Base-by-base conservation (phyloP, 2,888 invertebrate species). In the Stenodera caucasica region DNA sequence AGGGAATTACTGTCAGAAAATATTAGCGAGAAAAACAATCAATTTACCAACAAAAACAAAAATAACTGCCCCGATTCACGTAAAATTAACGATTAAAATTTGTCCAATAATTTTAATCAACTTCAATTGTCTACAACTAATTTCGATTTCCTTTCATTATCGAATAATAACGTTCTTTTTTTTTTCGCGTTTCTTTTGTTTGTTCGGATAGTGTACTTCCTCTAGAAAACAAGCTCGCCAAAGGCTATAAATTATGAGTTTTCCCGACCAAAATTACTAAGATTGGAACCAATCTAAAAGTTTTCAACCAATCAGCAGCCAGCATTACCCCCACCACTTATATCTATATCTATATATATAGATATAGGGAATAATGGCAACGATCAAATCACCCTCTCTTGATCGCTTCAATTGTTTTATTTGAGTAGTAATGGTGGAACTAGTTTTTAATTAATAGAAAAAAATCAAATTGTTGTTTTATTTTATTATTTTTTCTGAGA, bases 251-350 rank as follows among this genome's bases (percentile, higher is more conserved):
- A 77, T 78, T 78, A 77, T 75, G 75, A 76, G 72, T 77, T 78
- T 45, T 73, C 75, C 72, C 75, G 77, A 78, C 78, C 78, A 76
- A 78, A 78, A 78, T 78, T 77, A 77, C 77, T 70, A 75, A 78
- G 78, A 78, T 77, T 75, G 76, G 77, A 75, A 76, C 73, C 75
- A 77, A 78, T 78, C 77, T 77, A 76, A 78, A 77, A 78, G 77
- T 78, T 78, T 77, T 76, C 77, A 75, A 72, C 78, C 78, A 79
- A 79, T 79, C 77, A 72, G 72, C 67, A 66, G 71, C 70, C 70
- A 69, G 72, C 73, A 75, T 76, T 75, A 76, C 71, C 73, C 74
- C 74, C 72, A 62, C 70, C 68, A 54, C 21, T 8, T 14, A 11
- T 12, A 15, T 15, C 15, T n/a, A n/a, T n/a, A n/a, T n/a, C n/a